These are phyloP conservation scores for Lumbricus terrestris DNA, from an alignment of 2,888 invertebrate genomes.

Conservation along the genomic window DNA sequence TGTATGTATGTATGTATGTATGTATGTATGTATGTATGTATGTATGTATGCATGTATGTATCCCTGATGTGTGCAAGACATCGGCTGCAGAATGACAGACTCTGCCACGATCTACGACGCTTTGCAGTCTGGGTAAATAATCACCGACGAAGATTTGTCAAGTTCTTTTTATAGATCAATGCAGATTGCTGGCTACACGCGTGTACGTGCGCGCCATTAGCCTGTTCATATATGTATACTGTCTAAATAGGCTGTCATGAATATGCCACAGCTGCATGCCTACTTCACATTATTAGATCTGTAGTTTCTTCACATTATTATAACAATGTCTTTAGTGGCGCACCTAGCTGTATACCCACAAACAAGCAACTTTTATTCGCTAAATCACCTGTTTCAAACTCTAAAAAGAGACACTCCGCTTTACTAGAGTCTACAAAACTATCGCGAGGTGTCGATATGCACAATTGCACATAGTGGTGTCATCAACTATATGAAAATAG, in stretches of 20 bases:
- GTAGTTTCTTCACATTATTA: neutral
- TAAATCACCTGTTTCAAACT: neutral
- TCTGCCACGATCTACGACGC: neutral
- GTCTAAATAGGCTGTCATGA: neutral
- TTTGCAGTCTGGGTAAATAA: neutral
- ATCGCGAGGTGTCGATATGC: neutral
- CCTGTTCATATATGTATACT: no score
- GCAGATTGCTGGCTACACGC: no score
- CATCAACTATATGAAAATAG: neutral
- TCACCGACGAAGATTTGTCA: neutral
- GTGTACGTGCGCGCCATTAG: no score
- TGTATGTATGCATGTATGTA: no score
- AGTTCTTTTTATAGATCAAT: neutral
- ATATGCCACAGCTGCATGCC: no score
- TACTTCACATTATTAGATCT: no score
- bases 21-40: no score
- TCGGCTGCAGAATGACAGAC: neutral
- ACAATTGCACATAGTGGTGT: neutral
- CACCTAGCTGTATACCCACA: neutral
- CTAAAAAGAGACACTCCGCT: neutral
- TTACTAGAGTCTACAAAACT: neutral
- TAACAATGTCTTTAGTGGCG: neutral
- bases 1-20: no score
- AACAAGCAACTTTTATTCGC: no score
- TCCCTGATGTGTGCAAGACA: no score